Conservation (phyloP, 2,113 vertebrate genomes). For the Loxodonta africana region DNA sequence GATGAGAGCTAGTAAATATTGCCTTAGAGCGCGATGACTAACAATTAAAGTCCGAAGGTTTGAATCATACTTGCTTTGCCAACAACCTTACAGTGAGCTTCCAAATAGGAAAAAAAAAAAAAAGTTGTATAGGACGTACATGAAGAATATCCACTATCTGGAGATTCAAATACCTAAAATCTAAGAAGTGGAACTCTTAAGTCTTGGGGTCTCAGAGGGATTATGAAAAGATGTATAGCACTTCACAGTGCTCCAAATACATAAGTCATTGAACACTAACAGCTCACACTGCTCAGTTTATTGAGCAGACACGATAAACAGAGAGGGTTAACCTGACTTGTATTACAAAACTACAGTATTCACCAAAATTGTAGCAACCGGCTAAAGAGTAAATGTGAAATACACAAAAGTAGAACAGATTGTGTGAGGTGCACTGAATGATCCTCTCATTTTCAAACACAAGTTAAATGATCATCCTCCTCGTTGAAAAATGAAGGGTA, state of each 20-base stretch:
- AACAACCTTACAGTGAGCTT: neutral
- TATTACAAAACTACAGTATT: neutral
- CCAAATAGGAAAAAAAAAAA: slow-evolving; percentile 9
- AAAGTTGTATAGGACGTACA: neutral
- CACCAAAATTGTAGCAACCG: neutral
- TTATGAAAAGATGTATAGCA: fast-evolving
- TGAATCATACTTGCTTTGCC: neutral
- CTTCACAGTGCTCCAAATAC: neutral
- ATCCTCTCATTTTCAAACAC: neutral
- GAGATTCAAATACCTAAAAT: neutral
- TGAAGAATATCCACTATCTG: neutral
- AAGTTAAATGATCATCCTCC: neutral
- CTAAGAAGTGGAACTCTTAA: neutral
- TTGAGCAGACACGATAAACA: neutral
- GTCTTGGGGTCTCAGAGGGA: fast-evolving
- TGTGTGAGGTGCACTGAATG: neutral
- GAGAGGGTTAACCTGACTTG: neutral
- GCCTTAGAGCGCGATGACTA: neutral
- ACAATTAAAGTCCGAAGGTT: neutral
- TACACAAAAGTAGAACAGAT: neutral
- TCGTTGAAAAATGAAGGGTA: neutral
- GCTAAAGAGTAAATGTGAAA: neutral
- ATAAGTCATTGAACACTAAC: neutral
- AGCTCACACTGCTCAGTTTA: neutral
- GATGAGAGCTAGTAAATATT: neutral